Conservation (phyloP, 2,113 vertebrate genomes). For the Crotophaga sulcirostris region DNA sequence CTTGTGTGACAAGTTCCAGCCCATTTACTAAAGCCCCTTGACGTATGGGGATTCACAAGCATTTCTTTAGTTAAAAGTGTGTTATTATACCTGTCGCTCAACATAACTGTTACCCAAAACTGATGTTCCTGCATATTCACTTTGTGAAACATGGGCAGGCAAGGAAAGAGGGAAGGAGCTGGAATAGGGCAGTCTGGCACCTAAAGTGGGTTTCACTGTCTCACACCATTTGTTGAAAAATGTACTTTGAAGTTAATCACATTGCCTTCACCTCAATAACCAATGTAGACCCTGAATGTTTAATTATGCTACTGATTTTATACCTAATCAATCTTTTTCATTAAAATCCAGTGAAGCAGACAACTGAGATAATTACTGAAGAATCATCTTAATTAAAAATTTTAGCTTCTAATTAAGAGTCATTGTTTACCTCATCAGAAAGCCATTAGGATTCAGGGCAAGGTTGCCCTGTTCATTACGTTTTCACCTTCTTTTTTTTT, state of each 20-base stretch:
- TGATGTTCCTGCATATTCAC: neutral
- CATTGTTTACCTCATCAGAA: constrained; percentile 91
- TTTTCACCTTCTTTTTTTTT: neutral
- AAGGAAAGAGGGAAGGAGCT: neutral
- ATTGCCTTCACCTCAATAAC: constrained; percentile 75
- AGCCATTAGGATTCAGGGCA: constrained; percentile 83
- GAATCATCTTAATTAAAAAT: constrained; percentile 94
- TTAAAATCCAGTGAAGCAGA: constrained; percentile 86
- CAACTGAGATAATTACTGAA: constrained; percentile 88
- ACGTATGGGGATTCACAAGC: neutral
- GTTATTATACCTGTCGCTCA: neutral
- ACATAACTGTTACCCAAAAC: neutral
- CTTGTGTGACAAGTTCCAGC: constrained; percentile 37
- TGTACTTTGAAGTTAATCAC: constrained; percentile 74
- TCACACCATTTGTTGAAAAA: constrained; percentile 61
- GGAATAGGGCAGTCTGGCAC: neutral
- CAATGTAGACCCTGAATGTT: constrained; percentile 74
- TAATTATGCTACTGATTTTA: constrained; percentile 84
- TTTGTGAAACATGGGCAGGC: neutral
- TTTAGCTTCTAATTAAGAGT: constrained; percentile 89
- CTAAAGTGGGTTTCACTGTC: constrained; percentile 1
- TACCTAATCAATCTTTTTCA: constrained; percentile 89
- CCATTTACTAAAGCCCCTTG: constrained; percentile 19
- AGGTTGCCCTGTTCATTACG: constrained; percentile 67
- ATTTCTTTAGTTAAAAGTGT: neutral